phyloP scores from a whole-genome alignment of 2,113 vertebrate genomes.

The Conger conger region DNA sequence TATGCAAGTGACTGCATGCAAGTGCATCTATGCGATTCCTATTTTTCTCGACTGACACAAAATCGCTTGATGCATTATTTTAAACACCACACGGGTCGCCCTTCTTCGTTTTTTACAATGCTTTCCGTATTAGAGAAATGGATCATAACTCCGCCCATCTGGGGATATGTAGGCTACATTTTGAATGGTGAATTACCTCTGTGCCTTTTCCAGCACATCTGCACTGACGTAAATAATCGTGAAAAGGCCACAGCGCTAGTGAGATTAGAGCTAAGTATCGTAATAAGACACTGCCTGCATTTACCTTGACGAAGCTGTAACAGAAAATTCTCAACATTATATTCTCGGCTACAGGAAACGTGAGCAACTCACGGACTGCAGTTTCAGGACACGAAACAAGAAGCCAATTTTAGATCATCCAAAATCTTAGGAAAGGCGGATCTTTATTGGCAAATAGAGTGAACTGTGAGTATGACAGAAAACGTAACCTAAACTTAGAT shows the following conservation, averaged over 20 bases:
- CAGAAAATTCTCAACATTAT: neutral
- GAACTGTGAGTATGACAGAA: neutral
- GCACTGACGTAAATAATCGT: slow-evolving; percentile 17
- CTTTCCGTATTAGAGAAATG: slow-evolving; percentile 37
- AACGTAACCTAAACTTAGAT: neutral
- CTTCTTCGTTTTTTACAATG: neutral
- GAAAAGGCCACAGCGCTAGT: neutral
- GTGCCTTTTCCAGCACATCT: slow-evolving; percentile 13
- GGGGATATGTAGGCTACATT: neutral
- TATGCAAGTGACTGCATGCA: neutral
- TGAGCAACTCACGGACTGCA: neutral
- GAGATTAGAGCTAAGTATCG: neutral
- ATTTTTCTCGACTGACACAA: neutral
- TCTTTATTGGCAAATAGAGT: neutral
- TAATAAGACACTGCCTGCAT: neutral
- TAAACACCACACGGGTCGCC: slow-evolving; percentile 18
- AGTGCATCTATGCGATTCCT: neutral
- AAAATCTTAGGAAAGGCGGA: slow-evolving; percentile 16
- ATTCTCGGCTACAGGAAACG: neutral
- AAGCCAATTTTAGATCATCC: neutral
- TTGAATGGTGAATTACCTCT: slow-evolving; percentile 25
- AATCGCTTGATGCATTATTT: neutral
- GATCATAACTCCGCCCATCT: slow-evolving; percentile 19
- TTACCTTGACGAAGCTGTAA: neutral
- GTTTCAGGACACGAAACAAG: neutral